Conservation (phyloP, 1,140 invertebrate genomes). For the Leptinotarsa undecemlineata region DNA sequence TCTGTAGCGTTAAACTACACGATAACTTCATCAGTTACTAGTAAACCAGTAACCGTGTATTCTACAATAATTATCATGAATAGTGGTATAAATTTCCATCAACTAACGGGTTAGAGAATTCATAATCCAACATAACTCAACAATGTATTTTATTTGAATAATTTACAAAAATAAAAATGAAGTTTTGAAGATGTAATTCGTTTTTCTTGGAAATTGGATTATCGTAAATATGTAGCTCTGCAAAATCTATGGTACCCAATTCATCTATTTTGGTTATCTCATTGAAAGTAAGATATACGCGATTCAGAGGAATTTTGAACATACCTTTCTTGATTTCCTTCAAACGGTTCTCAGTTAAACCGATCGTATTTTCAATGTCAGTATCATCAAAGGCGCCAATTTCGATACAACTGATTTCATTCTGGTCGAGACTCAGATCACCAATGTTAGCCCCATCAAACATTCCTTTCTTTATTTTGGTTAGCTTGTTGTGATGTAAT, state of each 20-base stretch:
- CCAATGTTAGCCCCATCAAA: background rate
- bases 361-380: background rate
- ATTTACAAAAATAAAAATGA: too few relatives aligned
- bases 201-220: background rate
- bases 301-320: background rate
- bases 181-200: too few relatives aligned
- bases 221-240: background rate
- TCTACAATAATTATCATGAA: too few relatives aligned
- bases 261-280: slow-evolving; percentile 10
- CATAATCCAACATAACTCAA: too few relatives aligned
- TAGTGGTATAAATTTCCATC: too few relatives aligned
- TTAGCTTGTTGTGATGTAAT: background rate
- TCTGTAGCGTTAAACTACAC: too few relatives aligned
- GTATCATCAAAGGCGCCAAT: background rate
- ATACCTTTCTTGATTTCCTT: background rate
- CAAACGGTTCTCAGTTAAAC: background rate
- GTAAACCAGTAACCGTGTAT: too few relatives aligned
- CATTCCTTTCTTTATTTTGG: background rate
- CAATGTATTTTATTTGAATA: too few relatives aligned
- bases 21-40: too few relatives aligned
- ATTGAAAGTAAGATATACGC: background rate
- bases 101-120: too few relatives aligned
- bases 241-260: background rate
- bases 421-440: background rate
- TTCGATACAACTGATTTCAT: background rate